phyloP scores from a whole-genome alignment of 2,113 vertebrate species.

The Brienomyrus brachyistius region DNA sequence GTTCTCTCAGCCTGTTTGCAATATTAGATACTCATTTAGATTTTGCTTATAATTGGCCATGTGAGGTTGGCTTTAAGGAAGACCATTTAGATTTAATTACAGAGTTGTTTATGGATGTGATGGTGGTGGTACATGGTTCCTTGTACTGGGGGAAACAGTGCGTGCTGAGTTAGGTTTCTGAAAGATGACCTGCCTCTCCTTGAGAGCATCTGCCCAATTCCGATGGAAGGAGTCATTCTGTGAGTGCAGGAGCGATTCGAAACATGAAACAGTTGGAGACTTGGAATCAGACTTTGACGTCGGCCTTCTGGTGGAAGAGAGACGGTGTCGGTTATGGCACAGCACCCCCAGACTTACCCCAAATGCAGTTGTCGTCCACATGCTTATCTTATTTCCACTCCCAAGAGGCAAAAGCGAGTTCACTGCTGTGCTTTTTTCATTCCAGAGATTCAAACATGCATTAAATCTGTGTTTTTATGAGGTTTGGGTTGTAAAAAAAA shows the following conservation, averaged over 20 bases:
- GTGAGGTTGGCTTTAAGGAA: neutral
- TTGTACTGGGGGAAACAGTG: neutral
- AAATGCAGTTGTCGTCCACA: neutral
- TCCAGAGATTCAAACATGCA: conserved; percentile 20
- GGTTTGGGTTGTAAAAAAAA: conserved; percentile 23
- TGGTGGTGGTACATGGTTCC: neutral
- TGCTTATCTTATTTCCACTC: conserved; percentile 9
- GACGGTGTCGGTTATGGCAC: neutral
- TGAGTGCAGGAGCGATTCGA: neutral
- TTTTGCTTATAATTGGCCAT: neutral
- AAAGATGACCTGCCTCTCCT: neutral
- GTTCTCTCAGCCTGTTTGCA: neutral
- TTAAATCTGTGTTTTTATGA: conserved; percentile 33
- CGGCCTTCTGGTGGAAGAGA: neutral
- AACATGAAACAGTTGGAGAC: neutral
- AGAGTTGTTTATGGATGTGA: neutral
- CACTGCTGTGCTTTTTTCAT: conserved; percentile 27
- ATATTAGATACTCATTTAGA: conserved; percentile 1
- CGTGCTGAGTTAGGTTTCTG: neutral
- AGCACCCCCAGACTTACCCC: neutral
- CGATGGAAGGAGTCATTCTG: neutral
- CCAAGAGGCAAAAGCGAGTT: conserved; percentile 18
- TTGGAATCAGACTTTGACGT: neutral
- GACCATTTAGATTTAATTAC: neutral
- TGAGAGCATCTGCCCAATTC: neutral